Evolutionary conservation across 2,797 vertebrate species (phyloP), one percentile per base, ranked within the genome.

Genomic region (Carapus acus): DNA sequence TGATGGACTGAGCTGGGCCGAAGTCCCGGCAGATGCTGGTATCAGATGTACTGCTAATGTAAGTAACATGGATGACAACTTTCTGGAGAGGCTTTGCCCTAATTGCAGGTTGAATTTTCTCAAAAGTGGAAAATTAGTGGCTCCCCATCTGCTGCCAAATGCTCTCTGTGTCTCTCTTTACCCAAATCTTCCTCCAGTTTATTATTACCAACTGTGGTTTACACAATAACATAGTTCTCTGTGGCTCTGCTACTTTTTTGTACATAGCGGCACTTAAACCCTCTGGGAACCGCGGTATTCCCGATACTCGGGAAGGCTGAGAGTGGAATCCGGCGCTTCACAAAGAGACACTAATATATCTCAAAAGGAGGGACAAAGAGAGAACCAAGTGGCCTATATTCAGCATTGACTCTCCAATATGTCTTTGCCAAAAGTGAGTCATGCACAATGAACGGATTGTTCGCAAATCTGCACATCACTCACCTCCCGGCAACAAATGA

Each of bases 51-150:
- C 52, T 59, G 43, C 58, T 65, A 71, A 72, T 61, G 58, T 13
- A 53, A 69, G 56, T 57, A 65, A 66, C 62, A 71, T 62, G 61
- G 36, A 75, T 39, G 54, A 72, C 73, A 69, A 54, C 42, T 67
- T 67, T 67, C 72, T 78, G 67, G 50, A 3, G 1, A 56, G 19
- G 55, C 58, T 71, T 55, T 9, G 71, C 50, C 57, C 45, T 66
- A 72, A 78, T 76, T 81, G 58, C 36, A 75, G 67, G 36, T 40
- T 58, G 62, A 70, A 69, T 59, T 62, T 57, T 53, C 59, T 65
- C 47, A 47, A 70, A 74, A 80, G 76, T 73, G 74, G 65, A 80
- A 75, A 78, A 77, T 73, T 46, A 68, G 64, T 67, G 58, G 71
- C 49, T 76, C 39, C 69, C 37, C 33, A 54, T n/a, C 27, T 41